Evolutionary conservation across 2,113 vertebrate genomes (phyloP).

Genomic region (Cyphomyrus plagiostoma): DNA sequence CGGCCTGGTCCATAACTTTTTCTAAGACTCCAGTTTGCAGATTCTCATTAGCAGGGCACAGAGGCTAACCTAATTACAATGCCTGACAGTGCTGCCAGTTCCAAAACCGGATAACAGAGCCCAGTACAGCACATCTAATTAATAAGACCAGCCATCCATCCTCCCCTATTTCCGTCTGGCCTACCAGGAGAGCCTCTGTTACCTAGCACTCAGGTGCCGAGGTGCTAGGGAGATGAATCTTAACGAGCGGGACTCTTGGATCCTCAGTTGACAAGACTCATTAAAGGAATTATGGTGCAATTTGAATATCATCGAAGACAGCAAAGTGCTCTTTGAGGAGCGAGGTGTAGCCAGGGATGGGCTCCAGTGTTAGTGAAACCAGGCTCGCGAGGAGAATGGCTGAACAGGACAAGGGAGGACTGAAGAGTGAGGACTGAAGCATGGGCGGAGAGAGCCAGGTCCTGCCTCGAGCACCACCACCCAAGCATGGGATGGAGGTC

Average conservation of each 20-base stretch:
- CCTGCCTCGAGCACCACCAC: neutral
- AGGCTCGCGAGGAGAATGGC: neutral
- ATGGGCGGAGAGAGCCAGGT: neutral
- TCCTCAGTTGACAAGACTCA: constrained; percentile 39
- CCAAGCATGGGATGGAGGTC: neutral
- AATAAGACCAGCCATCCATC: neutral
- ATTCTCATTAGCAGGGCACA: constrained; percentile 46
- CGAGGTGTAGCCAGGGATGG: constrained; percentile 37
- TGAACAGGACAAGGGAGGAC: neutral
- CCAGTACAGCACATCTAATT: constrained; percentile 37
- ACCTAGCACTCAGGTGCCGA: neutral
- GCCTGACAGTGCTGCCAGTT: constrained; percentile 29
- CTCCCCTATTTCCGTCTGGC: neutral
- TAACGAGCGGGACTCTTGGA: constrained; percentile 20
- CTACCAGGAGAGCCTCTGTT: neutral
- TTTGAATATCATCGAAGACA: constrained; percentile 51
- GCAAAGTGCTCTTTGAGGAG: constrained; percentile 45
- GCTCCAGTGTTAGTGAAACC: constrained; percentile 29
- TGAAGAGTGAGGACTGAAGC: neutral
- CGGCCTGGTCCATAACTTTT: constrained; percentile 29
- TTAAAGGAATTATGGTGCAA: constrained; percentile 53
- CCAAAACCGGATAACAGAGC: neutral
- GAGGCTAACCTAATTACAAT: constrained; percentile 47
- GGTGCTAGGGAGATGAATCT: neutral
- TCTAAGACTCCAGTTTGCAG: constrained; percentile 30